Conservation (phyloP, 2,113 vertebrate species). For the Indri indri region DNA sequence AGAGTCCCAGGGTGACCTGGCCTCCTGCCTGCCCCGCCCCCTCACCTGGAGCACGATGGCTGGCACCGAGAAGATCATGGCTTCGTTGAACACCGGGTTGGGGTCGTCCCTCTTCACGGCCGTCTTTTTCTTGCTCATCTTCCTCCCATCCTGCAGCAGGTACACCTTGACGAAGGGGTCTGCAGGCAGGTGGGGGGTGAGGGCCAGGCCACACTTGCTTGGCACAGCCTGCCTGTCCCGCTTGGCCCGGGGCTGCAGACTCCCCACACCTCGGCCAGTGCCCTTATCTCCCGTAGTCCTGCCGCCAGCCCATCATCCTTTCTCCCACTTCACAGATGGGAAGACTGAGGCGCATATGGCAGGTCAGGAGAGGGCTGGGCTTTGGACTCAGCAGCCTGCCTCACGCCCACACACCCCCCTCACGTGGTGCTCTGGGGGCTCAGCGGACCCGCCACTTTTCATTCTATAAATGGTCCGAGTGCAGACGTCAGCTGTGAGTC, state of each 20-base stretch:
- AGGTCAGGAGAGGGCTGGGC: neutral
- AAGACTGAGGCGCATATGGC: neutral
- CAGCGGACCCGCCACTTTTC: neutral
- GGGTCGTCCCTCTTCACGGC: conserved; percentile 94
- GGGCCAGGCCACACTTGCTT: neutral
- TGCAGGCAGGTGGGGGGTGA: conserved; percentile 69
- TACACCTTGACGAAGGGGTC: conserved; percentile 99
- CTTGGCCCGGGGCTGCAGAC: neutral
- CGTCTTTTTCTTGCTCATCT: conserved; percentile 99
- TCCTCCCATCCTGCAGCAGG: conserved; percentile 96
- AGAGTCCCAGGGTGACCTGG: neutral
- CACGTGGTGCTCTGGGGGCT: neutral
- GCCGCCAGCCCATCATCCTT: neutral
- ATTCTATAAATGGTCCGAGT: conserved; percentile 18
- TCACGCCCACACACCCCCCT: neutral
- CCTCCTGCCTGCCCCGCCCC: neutral
- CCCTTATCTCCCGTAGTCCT: neutral
- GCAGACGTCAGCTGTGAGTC: conserved; percentile 50
- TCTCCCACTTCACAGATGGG: neutral
- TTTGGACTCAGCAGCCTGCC: neutral
- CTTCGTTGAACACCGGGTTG: conserved; percentile 98
- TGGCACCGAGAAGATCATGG: conserved; percentile 99
- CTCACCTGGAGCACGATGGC: conserved; percentile 95
- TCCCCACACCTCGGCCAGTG: neutral
- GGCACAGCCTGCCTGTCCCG: neutral